Evolutionary conservation across 2,797 vertebrate genomes (phyloP).

Genomic region (Bryconaethiops microstoma): DNA sequence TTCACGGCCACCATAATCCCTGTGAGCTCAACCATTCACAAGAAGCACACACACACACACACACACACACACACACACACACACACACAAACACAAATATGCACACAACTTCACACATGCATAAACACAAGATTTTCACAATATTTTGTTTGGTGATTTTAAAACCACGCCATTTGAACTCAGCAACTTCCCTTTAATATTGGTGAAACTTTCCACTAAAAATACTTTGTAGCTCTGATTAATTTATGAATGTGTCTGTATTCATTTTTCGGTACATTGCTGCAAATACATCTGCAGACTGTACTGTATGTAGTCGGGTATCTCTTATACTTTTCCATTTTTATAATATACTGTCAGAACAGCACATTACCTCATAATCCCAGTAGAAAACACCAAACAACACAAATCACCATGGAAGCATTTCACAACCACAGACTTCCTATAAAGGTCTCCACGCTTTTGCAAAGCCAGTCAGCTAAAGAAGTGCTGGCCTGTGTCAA

Average conservation of each 20-base stretch:
- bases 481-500: slow-evolving; percentile 33
- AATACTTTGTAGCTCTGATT: no score
- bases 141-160: no score
- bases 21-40: slow-evolving; percentile 43
- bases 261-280: not conserved
- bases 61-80: not conserved
- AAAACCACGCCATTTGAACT: no score
- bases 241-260: no score
- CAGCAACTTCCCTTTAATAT: no score
- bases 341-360: not conserved
- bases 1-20: slow-evolving; percentile 66
- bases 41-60: slow-evolving; percentile 6
- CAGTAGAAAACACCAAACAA: slow-evolving; percentile 6
- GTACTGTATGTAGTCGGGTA: not conserved
- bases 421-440: slow-evolving; percentile 28
- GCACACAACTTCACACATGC: no score
- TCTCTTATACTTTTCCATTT: not conserved
- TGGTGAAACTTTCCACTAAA: no score
- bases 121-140: no score
- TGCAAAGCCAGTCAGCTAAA: slow-evolving; percentile 17
- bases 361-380: not conserved
- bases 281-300: not conserved
- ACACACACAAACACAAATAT: not conserved
- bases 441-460: slow-evolving; percentile 25
- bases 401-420: slow-evolving; percentile 7